Evolutionary conservation across 2,113 vertebrate genomes (phyloP), one percentile per base, ranked within the genome.

Genomic region (Sorex araneus): DNA sequence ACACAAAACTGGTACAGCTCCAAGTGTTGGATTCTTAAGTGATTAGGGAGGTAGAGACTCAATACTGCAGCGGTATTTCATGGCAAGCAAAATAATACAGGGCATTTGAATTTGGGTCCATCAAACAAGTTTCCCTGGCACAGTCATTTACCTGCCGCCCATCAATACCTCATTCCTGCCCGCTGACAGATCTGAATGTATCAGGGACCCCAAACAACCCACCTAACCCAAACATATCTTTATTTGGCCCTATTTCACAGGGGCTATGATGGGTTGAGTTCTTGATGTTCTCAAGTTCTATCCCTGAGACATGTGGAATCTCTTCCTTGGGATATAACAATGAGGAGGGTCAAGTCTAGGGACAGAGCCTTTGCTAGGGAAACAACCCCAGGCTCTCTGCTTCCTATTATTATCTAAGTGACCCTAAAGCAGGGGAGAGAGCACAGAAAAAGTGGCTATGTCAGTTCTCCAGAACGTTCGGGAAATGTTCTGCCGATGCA

Each of bases 391-490:
- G n/a, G 3, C 12, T 13, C 28, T 80, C 67, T 36, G 23, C 23
- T 28, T 9, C 15, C 54, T 77, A 32, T 36, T 9, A 32, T 90
- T 47, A 79, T 50, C 13, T 50, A 79, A n/a, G 77, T 40, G 3
- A 43, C 64, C 78, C 19, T 11, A 66, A 85, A 93, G 50, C 16
- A 74, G 28, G 30, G 16, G 43, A 87, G 87, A 87, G 66, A 9
- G 74, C 70, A 57, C 28, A 36, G 69, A 40, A 66, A 74, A 50
- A 70, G 36, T n/a, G 36, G 34, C 70, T 47, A 1, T 70, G 21
- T 71, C 63, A 63, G 32, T 47, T 92, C 34, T 43, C 57, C 63
- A 85, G 79, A 79, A n/a, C 40, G 11, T 50, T 89, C 83, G 69
- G 32, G 40, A 45, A 79, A 66, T 80, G 66, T 30, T 30, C 7